Evolutionary conservation across 2,888 invertebrate species (phyloP), one percentile per base, ranked within the genome.

Genomic region (Zelleria hepariella): DNA sequence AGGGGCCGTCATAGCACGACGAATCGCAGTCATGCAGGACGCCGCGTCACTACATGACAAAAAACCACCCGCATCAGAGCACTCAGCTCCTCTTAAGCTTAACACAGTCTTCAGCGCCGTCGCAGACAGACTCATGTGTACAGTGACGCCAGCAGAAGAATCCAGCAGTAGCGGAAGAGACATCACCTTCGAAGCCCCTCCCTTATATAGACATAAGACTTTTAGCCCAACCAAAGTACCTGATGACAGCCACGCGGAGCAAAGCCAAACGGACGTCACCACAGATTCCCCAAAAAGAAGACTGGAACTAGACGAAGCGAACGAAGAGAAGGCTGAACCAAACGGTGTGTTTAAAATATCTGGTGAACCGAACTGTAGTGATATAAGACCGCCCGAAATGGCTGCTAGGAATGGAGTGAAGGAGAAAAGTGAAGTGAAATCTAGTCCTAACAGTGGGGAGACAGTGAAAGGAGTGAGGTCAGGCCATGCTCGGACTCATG

Each of bases 1-100:
- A 0, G 95, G 95, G 70, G 90, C 93, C 20, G 92, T 93, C 60
- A 83, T 96, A 62, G 93, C 93, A 15, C 91, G 93, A 59, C 94
- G 94, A 70, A 93, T 96, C 64, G 89, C 91, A 0, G 94, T 95
- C 5, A 96, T 96, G 95, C 94, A 95, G 69, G 94, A 95, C 62
- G 95, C 95, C 0, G 93, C 94, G 0, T 90, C 90, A 26, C 77
- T 90, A 7, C 89, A 90, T 56, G 93, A 93, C 20, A 70, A 79
- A 32, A 87, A 83, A 65, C 89, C 91, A 1, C 78, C 89, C n/a
- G 73, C 87, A 0, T 82, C 86, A 49, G 91, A 85, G 60, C 88
- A 69, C 65, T 85, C 84, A 54, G 87, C 84, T 10, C 90, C 84
- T 0, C 70, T 86, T 0, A 88, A 89, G 71, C 80, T 90, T 0